Percentiles rank a stretch among this genome's conserved stretches.
phyloP scores from a whole-genome alignment of 2,888 invertebrate genomes.

The Epirrhoe tristata region DNA sequence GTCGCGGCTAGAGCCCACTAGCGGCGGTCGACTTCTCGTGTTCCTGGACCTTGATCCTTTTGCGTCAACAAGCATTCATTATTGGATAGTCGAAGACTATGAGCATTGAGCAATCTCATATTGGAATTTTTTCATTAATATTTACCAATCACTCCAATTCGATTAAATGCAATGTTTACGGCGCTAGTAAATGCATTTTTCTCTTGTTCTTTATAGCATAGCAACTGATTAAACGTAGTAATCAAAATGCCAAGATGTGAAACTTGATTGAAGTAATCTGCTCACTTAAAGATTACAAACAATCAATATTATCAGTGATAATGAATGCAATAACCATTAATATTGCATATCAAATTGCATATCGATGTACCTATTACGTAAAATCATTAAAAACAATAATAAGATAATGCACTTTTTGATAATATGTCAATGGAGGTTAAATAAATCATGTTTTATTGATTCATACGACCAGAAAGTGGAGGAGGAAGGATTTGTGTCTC shows the following conservation, averaged over 20 bases:
- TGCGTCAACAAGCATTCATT: too few relatives aligned
- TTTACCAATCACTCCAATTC: not conserved
- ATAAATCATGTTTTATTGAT: not conserved
- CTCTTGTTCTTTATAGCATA: slow-evolving; percentile 32
- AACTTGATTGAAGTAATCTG: slow-evolving; percentile 23
- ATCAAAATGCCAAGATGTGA: slow-evolving; percentile 11
- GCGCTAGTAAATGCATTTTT: not conserved
- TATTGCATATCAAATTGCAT: not conserved
- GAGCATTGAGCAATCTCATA: not conserved
- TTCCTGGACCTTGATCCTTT: too few relatives aligned
- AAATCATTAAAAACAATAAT: not conserved
- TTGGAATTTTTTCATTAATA: not conserved
- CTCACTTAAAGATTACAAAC: slow-evolving; percentile 28
- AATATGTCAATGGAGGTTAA: not conserved
- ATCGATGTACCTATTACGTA: not conserved
- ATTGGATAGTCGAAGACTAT: not conserved
- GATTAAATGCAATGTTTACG: not conserved
- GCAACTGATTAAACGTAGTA: slow-evolving; percentile 38
- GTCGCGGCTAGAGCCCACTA: too few relatives aligned
- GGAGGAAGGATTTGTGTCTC: too few relatives aligned
- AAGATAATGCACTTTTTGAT: not conserved
- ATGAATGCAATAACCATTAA: not conserved
- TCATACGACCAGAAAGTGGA: too few relatives aligned
- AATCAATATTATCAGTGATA: slow-evolving; percentile 15
- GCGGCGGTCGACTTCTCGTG: too few relatives aligned